Evolutionary conservation across 1,140 invertebrate species (phyloP).

Genomic region (Nilaparvata lugens): DNA sequence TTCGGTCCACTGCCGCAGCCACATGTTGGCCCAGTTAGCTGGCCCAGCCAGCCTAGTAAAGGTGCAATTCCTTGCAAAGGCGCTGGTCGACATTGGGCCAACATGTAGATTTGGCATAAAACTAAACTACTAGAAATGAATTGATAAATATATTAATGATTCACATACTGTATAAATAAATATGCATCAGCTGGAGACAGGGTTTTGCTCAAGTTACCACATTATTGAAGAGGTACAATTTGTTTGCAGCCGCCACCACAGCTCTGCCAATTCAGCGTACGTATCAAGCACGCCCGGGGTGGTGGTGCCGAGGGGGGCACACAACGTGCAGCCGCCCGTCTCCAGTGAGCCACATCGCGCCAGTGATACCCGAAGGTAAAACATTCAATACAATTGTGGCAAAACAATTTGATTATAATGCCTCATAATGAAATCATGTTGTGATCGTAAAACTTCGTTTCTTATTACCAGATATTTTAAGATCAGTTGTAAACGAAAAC

Average conservation of each 20-base stretch:
- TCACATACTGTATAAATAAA: not conserved
- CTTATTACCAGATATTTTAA: too few species aligned
- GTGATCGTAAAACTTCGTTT: too few species aligned
- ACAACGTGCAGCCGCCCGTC: not conserved
- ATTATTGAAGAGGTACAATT: not conserved
- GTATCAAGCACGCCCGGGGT: constrained; percentile 8
- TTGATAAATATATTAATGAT: not conserved
- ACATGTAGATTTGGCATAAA: not conserved
- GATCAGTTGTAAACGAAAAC: too few species aligned
- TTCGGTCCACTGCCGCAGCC: too few species aligned
- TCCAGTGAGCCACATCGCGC: not conserved
- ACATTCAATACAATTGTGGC: too few species aligned
- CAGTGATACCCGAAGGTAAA: not conserved
- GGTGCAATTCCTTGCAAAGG: too few species aligned
- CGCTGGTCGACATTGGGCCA: too few species aligned
- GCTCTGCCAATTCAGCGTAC: constrained; percentile 8
- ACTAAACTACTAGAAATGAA: not conserved
- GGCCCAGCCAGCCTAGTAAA: too few species aligned
- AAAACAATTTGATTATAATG: too few species aligned
- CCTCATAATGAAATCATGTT: too few species aligned
- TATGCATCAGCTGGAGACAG: too few species aligned
- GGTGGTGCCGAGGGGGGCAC: not conserved
- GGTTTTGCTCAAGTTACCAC: not conserved
- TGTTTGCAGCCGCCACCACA: constrained; percentile 11
- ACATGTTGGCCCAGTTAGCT: too few species aligned